Base-by-base conservation (phyloP, 2,113 vertebrate genomes). In the Australoheros scitulus region DNA sequence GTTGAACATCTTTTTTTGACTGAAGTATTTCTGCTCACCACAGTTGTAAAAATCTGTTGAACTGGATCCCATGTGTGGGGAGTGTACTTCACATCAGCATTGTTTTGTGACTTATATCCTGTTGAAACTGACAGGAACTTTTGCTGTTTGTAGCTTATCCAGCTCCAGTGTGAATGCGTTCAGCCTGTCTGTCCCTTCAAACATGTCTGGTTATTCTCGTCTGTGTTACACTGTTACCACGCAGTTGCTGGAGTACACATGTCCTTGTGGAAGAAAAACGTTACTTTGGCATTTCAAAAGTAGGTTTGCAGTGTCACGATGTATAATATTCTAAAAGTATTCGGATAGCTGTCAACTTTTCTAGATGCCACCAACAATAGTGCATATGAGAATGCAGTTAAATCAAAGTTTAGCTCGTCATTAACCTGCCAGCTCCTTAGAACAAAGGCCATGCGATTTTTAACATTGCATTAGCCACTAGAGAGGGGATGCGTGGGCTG, bases 301-400 rank as follows among this genome's bases (percentile, higher is more conserved):
- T 17, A 17, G 15, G 43, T 50, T 17, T 70, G 43, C 50, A 70
- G 17, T 20, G 41, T 70, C 0, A 0, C 24, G 0, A 20, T 52
- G 15, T 8, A 52, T 29, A 50, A 70, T 50, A 50, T 50, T 70
- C 18, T 70, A 20, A 13, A 52, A 18, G 3, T 50, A 70, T 70
- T 20, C 26, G 24, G 41, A 70, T 70, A 20, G 14, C 47, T 50
- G 5, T 50, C 5, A 32, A 52, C 43, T 7, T 72, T 72, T 72
- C 43, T 20, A 52, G 1, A 52, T 26, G 32, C 50, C 6, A 0
- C 10, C 24, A 70, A 52, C 18, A 70, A 29, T 26, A 20, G 10
- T 32, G 26, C 26, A 72, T 32, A 26, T 52, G 24, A 20, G 20
- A 52, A 72, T 52, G 24, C 43, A 72, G 20, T 72, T 20, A 52